Evolutionary conservation across 1,140 invertebrate genomes (phyloP).

Genomic region (Dufourea novaeangliae): DNA sequence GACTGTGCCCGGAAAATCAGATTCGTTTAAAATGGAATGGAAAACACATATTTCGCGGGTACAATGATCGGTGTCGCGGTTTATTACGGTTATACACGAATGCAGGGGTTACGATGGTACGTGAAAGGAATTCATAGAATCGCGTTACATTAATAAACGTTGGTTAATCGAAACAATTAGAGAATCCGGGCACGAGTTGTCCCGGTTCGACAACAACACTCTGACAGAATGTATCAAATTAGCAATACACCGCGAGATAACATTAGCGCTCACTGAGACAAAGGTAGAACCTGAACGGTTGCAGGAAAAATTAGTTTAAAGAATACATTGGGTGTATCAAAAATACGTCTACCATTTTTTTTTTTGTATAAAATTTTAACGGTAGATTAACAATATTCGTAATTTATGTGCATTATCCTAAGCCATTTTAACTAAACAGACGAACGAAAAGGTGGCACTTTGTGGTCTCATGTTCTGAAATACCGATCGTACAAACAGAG

Average conservation of each 20-base stretch:
- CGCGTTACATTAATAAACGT: conserved; percentile 9
- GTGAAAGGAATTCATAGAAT: conserved; percentile 9
- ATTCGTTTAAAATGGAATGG: not conserved
- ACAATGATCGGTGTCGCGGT: not conserved
- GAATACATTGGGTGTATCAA: too few relatives aligned
- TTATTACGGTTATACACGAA: not conserved
- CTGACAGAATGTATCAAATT: not conserved
- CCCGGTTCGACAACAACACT: not conserved
- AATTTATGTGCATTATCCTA: too few relatives aligned
- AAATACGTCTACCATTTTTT: too few relatives aligned
- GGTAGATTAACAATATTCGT: too few relatives aligned
- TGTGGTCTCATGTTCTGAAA: too few relatives aligned
- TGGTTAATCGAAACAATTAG: not conserved
- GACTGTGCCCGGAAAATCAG: not conserved
- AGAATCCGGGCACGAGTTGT: not conserved
- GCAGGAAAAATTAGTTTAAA: too few relatives aligned
- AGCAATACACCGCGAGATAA: not conserved
- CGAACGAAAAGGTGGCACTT: too few relatives aligned
- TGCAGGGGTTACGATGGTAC: not conserved
- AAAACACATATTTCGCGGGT: not conserved
- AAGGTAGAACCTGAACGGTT: too few relatives aligned
- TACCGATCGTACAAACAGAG: too few relatives aligned
- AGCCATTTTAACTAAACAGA: too few relatives aligned
- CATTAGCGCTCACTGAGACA: not conserved
- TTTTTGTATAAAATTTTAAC: too few relatives aligned